Evolutionary conservation across 2,888 invertebrate genomes (phyloP).

Genomic region (Tanypteryx hageni): DNA sequence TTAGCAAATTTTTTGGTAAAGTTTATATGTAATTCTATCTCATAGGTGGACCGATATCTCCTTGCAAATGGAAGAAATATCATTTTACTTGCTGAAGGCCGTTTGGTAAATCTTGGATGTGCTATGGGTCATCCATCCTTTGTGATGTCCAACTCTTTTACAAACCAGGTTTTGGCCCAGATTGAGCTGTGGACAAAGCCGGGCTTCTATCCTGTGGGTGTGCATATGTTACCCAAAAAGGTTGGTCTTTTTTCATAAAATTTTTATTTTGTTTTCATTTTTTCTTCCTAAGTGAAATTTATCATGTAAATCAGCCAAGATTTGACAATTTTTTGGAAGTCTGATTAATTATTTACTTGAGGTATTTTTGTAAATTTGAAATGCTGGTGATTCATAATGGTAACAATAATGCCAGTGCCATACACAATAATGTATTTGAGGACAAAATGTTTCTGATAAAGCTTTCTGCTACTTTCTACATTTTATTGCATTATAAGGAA

Average conservation of each 20-base stretch:
- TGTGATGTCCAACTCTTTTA: slow-evolving; percentile 99
- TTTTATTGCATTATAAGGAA: no score
- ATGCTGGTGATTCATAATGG: no score
- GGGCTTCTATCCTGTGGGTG: slow-evolving; percentile 89
- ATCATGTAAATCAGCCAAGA: no score
- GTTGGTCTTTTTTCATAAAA: slow-evolving; percentile 72
- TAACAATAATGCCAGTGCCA: no score
- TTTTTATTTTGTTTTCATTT: neutral
- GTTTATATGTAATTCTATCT: slow-evolving; percentile 32
- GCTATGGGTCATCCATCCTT: slow-evolving; percentile 99
- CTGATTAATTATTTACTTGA: neutral
- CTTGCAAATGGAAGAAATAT: slow-evolving; percentile 93
- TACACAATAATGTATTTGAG: no score
- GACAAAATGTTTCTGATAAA: no score
- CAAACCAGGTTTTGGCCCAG: slow-evolving; percentile 99
- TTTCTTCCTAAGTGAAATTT: neutral
- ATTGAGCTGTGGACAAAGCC: slow-evolving; percentile 98
- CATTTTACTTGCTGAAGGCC: slow-evolving; percentile 96
- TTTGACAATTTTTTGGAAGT: no score
- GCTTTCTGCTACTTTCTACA: no score
- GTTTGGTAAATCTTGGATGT: slow-evolving; percentile 98
- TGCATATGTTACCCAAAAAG: slow-evolving; percentile 96
- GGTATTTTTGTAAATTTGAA: no score
- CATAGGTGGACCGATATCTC: slow-evolving; percentile 90
- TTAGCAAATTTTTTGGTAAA: slow-evolving; percentile 22